phyloP scores from a whole-genome alignment of 2,113 vertebrate genomes.

The Paramormyrops kingsleyae region DNA sequence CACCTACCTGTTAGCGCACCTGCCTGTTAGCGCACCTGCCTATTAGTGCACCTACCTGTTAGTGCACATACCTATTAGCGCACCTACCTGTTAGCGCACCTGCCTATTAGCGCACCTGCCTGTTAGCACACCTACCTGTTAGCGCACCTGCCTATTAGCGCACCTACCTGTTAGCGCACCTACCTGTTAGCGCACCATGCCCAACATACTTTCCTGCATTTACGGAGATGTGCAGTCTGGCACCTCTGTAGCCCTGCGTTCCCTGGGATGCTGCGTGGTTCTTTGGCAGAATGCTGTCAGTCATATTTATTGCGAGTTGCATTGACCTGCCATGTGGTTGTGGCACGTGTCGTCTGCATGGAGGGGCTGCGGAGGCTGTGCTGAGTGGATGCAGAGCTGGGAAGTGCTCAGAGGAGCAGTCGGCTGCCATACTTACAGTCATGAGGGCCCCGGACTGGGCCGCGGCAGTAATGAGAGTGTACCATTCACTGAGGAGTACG shows the following conservation, averaged over 20 bases:
- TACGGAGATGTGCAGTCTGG: background rate
- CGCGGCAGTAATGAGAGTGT: background rate
- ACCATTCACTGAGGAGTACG: background rate
- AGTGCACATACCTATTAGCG: no score
- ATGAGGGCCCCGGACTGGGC: background rate
- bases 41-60: no score
- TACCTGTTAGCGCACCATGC: background rate
- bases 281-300: background rate
- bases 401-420: background rate
- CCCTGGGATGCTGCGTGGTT: background rate
- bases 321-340: background rate
- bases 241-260: background rate
- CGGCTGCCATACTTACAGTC: background rate
- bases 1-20: background rate
- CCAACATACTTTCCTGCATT: background rate
- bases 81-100: background rate
- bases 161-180: no score
- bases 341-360: constrained; percentile 4
- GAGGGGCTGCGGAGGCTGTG: background rate
- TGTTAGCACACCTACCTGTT: background rate
- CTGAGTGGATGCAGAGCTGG: background rate
- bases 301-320: constrained; percentile 38
- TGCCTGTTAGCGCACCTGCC: background rate
- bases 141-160: background rate
- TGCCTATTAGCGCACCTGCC: background rate